Evolutionary conservation across 2,888 invertebrate species (phyloP), one percentile per base, ranked within the genome.

Genomic region (Metellina segmentata): DNA sequence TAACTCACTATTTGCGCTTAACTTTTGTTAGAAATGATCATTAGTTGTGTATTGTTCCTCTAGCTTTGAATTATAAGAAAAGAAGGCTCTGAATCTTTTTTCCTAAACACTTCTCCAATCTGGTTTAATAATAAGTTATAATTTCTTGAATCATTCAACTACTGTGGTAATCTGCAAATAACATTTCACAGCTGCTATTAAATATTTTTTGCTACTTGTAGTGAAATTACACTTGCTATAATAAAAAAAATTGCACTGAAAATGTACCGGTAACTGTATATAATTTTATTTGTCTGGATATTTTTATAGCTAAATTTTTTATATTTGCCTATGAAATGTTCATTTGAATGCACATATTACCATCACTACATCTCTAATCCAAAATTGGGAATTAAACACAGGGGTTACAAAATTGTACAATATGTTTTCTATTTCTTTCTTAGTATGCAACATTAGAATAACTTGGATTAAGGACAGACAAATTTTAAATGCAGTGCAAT

Each of bases 271-370:
- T 20, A 11, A 78, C 6, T 16, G 53, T 77, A 77, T 19, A 78
- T 78, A 78, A 52, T 52, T 78, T 78, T 78, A 78, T 53, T 78
- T 52, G n/a, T 77, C 49, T 52, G 52, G 6, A 19, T 53, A 20
- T 78, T 78, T 78, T 52, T 78, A 51, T 34, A 75, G 13, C 16
- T 75, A 9, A 11, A 49, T 13, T 16, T 75, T 75, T 75, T 13
- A 75, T 75, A 75, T 75, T 75, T 61, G 16, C 61, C 61, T 16
- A 61, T 9, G 16, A 61, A 61, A 61, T 61, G 61, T 61, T 61
- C 6, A 61, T 61, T 61, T 61, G 61, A 61, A 16, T 11, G 0
- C 11, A 61, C 9, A 61, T 61, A 61, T 61, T 8, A 16, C 61
- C 61, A 61, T 61, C 61, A 61, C 4, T 61, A 61, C 16, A 61